Percentiles rank a stretch among this genome's conserved stretches.
phyloP scores from a whole-genome alignment of 2,888 invertebrate species.

The Scelioninae gen. 2 region DNA sequence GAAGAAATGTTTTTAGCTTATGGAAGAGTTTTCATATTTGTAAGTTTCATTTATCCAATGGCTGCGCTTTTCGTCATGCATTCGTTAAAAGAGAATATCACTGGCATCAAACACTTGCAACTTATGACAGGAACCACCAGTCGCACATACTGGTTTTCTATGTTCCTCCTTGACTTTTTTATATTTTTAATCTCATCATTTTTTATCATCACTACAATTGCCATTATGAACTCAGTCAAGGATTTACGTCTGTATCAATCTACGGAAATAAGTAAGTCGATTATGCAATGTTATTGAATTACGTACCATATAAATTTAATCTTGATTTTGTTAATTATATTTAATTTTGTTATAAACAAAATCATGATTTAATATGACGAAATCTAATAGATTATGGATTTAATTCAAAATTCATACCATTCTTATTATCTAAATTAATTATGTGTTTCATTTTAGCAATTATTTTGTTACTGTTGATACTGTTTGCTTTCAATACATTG shows the following conservation, averaged over 20 bases:
- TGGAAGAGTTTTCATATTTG: conserved; percentile 63
- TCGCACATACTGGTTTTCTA: conserved; percentile 80
- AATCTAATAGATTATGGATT: too few relatives aligned
- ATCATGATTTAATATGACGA: neutral
- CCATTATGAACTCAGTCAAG: conserved; percentile 65
- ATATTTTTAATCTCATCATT: conserved; percentile 69
- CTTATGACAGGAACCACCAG: conserved; percentile 81
- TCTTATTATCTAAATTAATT: too few relatives aligned
- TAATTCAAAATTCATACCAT: too few relatives aligned
- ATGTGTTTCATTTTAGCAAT: conserved; percentile 62
- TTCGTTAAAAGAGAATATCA: conserved; percentile 80
- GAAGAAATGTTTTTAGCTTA: conserved; percentile 56
- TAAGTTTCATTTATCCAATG: conserved; percentile 64
- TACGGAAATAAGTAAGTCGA: conserved; percentile 76
- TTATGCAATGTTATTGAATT: too few relatives aligned
- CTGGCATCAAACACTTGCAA: conserved; percentile 82
- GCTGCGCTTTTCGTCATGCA: conserved; percentile 78
- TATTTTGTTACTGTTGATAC: conserved; percentile 82
- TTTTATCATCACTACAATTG: conserved; percentile 63
- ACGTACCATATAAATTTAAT: too few relatives aligned
- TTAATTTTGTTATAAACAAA: conserved; percentile 7
- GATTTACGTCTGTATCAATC: conserved; percentile 65
- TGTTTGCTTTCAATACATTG: conserved; percentile 81
- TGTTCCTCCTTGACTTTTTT: conserved; percentile 78
- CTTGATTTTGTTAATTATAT: too few relatives aligned